These are phyloP conservation scores for Liodrosophila aerea DNA, from an alignment of 2,888 invertebrate genomes.

Conservation along the genomic window DNA sequence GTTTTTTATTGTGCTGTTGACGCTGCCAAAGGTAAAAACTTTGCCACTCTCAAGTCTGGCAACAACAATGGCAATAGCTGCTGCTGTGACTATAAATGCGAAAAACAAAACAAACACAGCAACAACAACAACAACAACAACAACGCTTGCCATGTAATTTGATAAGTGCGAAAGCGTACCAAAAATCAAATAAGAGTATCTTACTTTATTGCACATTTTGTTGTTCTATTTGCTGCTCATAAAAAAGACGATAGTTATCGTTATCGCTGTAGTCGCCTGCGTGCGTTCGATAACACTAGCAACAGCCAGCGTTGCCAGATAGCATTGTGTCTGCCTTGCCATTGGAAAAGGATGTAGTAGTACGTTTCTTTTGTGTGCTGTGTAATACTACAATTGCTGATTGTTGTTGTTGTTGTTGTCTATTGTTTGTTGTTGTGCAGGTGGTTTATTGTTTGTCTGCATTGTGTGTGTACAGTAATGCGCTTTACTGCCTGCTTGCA, in stretches of 20 bases:
- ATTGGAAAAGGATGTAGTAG: slow-evolving; percentile 1
- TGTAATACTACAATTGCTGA: too few relatives aligned
- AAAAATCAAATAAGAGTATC: slow-evolving; percentile 41
- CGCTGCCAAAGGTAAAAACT: slow-evolving; percentile 45
- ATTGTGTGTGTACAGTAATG: slow-evolving; percentile 15
- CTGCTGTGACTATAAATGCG: slow-evolving; percentile 13
- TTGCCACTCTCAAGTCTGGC: slow-evolving; percentile 27
- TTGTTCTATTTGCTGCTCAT: slow-evolving; percentile 9
- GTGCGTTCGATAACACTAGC: background rate
- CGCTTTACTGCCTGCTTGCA: slow-evolving; percentile 7
- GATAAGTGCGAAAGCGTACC: slow-evolving; percentile 34
- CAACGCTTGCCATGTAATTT: slow-evolving; percentile 33
- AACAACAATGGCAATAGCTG: slow-evolving; percentile 14
- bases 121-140: slow-evolving; percentile 1
- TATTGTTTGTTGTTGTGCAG: background rate
- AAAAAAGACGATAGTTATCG: slow-evolving; percentile 1
- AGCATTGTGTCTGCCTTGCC: slow-evolving; percentile 6
- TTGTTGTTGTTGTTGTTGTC: slow-evolving; percentile 8
- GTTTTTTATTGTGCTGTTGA: slow-evolving; percentile 57
- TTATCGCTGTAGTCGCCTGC: background rate
- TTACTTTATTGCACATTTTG: slow-evolving; percentile 9
- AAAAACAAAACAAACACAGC: slow-evolving; percentile 12
- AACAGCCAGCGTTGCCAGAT: slow-evolving; percentile 27
- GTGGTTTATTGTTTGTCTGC: slow-evolving; percentile 1
- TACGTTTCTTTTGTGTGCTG: too few relatives aligned